phyloP scores from a whole-genome alignment of 1,140 invertebrate genomes.

The Leptonema lineaticorne region DNA sequence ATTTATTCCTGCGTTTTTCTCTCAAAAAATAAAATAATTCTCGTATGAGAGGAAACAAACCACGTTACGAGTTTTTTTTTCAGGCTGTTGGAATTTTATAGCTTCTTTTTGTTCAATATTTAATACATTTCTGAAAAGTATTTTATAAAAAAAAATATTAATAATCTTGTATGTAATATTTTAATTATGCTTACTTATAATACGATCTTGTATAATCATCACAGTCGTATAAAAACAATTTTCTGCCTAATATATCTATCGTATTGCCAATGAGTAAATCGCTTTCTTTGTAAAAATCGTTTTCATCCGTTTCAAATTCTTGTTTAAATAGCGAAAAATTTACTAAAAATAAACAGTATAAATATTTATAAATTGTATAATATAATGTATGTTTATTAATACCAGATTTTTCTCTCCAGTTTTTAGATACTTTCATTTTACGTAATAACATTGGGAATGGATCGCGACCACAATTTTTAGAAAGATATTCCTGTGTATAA shows the following conservation, averaged over 20 bases:
- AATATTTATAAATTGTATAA: neutral
- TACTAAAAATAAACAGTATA: constrained; percentile 37
- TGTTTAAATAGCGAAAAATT: constrained; percentile 59
- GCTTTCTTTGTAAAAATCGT: constrained; percentile 72
- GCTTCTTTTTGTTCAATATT: constrained; percentile 42
- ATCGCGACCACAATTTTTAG: constrained; percentile 69
- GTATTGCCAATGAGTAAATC: constrained; percentile 76
- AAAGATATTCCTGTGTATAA: constrained; percentile 61
- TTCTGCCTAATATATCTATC: constrained; percentile 65
- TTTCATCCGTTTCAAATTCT: constrained; percentile 62
- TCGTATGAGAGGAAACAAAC: too few relatives aligned
- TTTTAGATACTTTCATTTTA: constrained; percentile 75
- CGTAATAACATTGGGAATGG: constrained; percentile 71
- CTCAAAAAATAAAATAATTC: too few relatives aligned
- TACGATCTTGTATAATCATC: constrained; percentile 79
- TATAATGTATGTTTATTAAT: constrained; percentile 18
- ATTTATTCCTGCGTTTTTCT: neutral
- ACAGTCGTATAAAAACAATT: constrained; percentile 77
- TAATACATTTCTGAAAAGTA: constrained; percentile 42
- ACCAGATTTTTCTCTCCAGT: constrained; percentile 70
- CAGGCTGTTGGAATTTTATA: neutral
- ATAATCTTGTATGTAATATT: neutral
- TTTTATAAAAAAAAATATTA: too few relatives aligned
- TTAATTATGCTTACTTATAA: constrained; percentile 53
- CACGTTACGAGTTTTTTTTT: constrained; percentile 23